Evolutionary conservation across 2,113 vertebrate species (phyloP).

Genomic region (Xerus inauris): DNA sequence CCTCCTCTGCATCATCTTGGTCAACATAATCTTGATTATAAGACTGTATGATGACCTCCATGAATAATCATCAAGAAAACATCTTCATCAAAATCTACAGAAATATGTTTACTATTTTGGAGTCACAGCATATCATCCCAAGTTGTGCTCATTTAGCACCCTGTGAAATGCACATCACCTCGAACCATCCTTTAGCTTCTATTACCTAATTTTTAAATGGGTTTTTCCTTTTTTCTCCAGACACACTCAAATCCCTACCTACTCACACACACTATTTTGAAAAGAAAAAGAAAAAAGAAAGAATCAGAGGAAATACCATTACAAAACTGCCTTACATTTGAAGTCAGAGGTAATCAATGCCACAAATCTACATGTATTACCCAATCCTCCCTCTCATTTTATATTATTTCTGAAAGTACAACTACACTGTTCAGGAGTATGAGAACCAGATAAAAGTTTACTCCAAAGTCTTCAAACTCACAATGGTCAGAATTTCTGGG

Average conservation of each 20-base stretch:
- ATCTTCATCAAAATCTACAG: constrained; percentile 28
- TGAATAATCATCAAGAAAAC: constrained; percentile 9
- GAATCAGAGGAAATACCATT: neutral
- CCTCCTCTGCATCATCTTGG: neutral
- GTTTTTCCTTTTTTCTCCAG: neutral
- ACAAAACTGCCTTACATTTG: neutral
- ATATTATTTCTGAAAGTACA: neutral
- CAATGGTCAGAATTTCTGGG: neutral
- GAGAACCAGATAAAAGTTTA: neutral
- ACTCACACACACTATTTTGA: neutral
- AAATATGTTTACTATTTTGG: neutral
- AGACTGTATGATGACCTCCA: neutral
- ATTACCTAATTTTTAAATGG: neutral
- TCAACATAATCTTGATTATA: constrained; percentile 43
- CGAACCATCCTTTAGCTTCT: neutral
- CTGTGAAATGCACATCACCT: neutral
- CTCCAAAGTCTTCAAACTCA: neutral
- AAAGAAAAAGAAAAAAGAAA: neutral
- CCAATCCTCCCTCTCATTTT: neutral
- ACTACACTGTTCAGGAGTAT: neutral
- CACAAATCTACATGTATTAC: neutral
- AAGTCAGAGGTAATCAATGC: neutral
- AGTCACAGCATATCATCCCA: neutral
- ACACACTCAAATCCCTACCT: neutral
- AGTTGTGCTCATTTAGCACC: neutral